Conservation (phyloP, 2,797 vertebrate species). For the Halcyon chelicuti region DNA sequence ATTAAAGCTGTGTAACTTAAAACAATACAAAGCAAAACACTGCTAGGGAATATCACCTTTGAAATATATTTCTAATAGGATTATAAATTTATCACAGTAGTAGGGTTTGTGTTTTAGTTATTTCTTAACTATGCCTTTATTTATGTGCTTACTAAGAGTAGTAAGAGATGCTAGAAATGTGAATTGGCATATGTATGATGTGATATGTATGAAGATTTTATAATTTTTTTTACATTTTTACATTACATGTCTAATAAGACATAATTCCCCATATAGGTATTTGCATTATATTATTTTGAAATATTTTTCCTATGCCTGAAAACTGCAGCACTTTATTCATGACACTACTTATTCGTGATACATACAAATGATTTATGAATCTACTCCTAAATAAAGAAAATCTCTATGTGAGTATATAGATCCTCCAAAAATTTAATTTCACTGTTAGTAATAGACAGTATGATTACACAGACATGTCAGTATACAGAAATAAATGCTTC, state of each 20-base stretch:
- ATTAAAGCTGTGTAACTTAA: background rate
- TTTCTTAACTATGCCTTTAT: background rate
- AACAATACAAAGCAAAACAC: background rate
- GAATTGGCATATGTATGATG: background rate
- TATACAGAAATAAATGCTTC: background rate
- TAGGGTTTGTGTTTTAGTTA: background rate
- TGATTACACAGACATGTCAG: background rate
- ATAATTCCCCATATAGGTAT: background rate
- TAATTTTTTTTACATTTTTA: background rate
- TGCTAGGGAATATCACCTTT: background rate
- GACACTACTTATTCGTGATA: background rate
- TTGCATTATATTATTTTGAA: background rate
- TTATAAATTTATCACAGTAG: background rate
- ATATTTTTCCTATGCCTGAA: background rate
- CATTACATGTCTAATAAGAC: background rate
- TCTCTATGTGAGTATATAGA: background rate
- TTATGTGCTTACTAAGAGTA: background rate
- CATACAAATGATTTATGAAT: background rate
- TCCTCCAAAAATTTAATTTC: background rate
- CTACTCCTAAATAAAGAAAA: background rate
- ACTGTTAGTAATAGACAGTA: background rate
- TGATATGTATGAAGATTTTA: background rate
- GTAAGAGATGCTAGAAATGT: background rate
- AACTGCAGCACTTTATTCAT: background rate
- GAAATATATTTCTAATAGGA: background rate